Percentiles rank a stretch among this genome's conserved stretches.
These are phyloP conservation scores for Lycia hirtaria DNA, from an alignment of 2,888 invertebrate species.

Conservation along the genomic window DNA sequence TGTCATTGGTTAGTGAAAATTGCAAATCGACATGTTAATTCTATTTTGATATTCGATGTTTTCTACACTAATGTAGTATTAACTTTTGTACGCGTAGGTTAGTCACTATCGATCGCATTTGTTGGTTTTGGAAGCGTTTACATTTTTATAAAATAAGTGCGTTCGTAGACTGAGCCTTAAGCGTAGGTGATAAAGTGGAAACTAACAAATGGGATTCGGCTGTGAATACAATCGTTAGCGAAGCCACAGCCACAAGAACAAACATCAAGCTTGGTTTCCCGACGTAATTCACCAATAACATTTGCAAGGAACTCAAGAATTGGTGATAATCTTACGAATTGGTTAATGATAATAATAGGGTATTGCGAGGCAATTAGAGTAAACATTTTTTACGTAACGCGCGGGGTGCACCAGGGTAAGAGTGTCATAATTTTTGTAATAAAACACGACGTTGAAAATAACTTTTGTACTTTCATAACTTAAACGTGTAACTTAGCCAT, in stretches of 20 bases:
- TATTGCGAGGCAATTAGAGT: conserved; percentile 81
- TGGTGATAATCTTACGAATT: conserved; percentile 83
- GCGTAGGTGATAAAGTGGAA: conserved; percentile 26
- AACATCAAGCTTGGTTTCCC: conserved; percentile 29
- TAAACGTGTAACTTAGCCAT: conserved; percentile 77
- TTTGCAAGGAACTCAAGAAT: conserved; percentile 53
- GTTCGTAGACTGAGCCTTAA: conserved; percentile 37
- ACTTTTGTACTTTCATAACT: conserved; percentile 83
- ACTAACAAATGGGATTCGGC: conserved; percentile 66
- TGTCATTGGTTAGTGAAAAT: conserved; percentile 84
- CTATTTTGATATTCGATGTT: conserved; percentile 85
- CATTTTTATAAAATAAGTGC: conserved; percentile 40
- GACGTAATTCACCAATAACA: conserved; percentile 37
- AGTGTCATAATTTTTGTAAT: conserved; percentile 81
- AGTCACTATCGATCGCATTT: conserved; percentile 70
- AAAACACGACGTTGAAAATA: conserved; percentile 47
- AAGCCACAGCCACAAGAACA: conserved; percentile 38
- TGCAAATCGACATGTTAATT: conserved; percentile 80
- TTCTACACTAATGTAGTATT: conserved; percentile 81
- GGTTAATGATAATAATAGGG: conserved; percentile 72
- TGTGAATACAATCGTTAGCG: conserved; percentile 48
- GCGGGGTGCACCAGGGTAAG: conserved; percentile 86
- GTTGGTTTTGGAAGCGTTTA: conserved; percentile 56
- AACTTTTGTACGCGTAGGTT: conserved; percentile 74
- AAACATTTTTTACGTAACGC: conserved; percentile 71